These are phyloP conservation scores for Cremastinae sp. DNA, from an alignment of 2,888 invertebrate genomes.

Conservation along the genomic window DNA sequence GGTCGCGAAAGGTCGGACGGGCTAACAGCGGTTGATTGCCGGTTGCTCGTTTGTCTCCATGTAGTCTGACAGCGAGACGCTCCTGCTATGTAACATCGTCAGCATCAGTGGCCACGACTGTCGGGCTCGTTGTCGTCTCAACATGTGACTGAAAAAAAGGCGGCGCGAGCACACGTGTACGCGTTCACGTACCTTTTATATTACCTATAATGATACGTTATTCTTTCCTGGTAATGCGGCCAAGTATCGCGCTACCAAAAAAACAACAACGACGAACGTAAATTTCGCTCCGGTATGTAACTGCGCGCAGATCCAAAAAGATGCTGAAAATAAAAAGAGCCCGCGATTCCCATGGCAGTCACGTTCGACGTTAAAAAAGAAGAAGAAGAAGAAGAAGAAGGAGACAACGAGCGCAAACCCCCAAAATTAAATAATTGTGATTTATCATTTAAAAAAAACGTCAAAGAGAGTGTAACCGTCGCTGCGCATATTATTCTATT, in stretches of 20 bases:
- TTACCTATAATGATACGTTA: constrained; percentile 6
- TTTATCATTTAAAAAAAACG: not conserved
- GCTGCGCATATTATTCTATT: not conserved
- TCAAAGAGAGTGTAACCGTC: too few species aligned
- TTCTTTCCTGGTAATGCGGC: constrained; percentile 31
- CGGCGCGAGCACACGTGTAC: constrained; percentile 22
- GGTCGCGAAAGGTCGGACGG: constrained; percentile 79
- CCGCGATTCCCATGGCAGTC: too few species aligned
- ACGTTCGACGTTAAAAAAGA: too few species aligned
- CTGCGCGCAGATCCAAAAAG: too few species aligned
- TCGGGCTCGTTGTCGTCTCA: constrained; percentile 56
- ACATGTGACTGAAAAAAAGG: constrained; percentile 57
- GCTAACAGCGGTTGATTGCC: constrained; percentile 80
- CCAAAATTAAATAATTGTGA: not conserved
- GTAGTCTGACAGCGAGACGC: constrained; percentile 76
- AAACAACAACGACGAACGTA: not conserved
- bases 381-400: too few species aligned
- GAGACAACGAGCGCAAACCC: too few species aligned
- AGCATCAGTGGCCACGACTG: constrained; percentile 53
- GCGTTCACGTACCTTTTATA: constrained; percentile 33
- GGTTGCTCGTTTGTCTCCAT: constrained; percentile 80
- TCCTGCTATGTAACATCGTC: constrained; percentile 72
- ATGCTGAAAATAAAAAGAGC: too few species aligned
- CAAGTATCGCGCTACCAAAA: constrained; percentile 4
- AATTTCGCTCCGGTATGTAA: too few species aligned